Percentiles rank a stretch among this genome's conserved stretches.
Conservation (phyloP, 2,797 vertebrate species). For the Enoplosus armatus region DNA sequence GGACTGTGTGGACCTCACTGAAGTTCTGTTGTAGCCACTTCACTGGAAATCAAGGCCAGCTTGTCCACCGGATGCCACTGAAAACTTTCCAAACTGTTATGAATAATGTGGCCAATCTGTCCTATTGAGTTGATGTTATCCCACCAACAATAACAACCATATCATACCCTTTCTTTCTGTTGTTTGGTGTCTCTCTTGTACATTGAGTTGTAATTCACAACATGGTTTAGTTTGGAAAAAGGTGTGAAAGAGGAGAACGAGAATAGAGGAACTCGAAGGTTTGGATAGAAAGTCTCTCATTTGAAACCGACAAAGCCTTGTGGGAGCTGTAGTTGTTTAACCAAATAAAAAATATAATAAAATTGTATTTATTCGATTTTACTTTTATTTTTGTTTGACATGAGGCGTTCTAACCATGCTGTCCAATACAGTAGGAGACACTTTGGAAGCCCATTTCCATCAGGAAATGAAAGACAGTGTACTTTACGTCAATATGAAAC, state of each 20-base stretch:
- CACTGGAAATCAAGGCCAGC: neutral
- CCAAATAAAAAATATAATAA: neutral
- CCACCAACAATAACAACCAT: neutral
- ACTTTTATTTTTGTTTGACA: neutral
- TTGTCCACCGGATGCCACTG: neutral
- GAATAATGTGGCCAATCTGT: neutral
- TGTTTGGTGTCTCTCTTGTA: neutral
- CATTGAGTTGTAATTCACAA: neutral
- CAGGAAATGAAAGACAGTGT: neutral
- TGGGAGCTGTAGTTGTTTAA: neutral
- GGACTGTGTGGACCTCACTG: conserved; percentile 87
- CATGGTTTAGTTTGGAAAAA: neutral
- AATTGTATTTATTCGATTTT: no score
- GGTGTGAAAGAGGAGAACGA: neutral
- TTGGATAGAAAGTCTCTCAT: neutral
- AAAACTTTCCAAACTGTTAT: neutral
- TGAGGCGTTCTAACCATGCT: neutral
- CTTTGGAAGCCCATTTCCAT: neutral
- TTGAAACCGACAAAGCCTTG: neutral
- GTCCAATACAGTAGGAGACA: neutral
- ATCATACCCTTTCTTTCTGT: neutral
- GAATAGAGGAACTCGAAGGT: neutral
- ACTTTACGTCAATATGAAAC: no score
- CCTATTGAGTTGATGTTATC: conserved; percentile 4
- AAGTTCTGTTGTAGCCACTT: conserved; percentile 36